Evolutionary conservation across 2,113 vertebrate species (phyloP).

Genomic region (Steatornis caripensis): DNA sequence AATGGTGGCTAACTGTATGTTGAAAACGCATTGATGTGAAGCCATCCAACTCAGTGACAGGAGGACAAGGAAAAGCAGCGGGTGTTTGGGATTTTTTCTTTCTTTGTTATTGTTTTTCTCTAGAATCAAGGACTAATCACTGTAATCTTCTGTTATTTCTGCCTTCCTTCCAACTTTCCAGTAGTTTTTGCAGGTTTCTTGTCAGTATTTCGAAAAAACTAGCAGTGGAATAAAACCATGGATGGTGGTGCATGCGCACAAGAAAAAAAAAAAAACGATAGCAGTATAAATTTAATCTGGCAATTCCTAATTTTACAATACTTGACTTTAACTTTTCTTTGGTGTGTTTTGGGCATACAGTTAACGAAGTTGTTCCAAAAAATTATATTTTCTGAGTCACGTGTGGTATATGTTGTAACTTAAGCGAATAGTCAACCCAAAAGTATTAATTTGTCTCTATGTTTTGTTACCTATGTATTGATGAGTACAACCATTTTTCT

Average conservation of each 20-base stretch:
- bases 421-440: neutral
- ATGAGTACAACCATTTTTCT: neutral
- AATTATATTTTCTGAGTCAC: neutral
- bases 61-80: neutral
- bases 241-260: neutral
- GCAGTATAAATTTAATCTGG: neutral
- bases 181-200: neutral
- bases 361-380: neutral
- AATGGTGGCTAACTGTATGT: neutral
- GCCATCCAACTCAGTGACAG: neutral
- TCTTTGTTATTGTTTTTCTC: neutral
- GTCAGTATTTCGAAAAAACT: neutral
- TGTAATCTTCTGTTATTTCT: constrained; percentile 1
- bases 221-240: neutral
- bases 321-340: neutral
- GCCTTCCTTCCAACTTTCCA: neutral
- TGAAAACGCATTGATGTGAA: neutral
- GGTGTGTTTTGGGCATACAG: neutral
- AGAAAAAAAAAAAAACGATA: neutral
- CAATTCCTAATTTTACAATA: neutral
- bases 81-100: neutral
- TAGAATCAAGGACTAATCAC: neutral
- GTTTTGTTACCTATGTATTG: neutral
- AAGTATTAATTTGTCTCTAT: neutral
- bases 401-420: neutral